Percentiles rank a stretch among this genome's conserved stretches.
Evolutionary conservation across 2,888 invertebrate genomes (phyloP).

Genomic region (Drosophila austrosaltans): DNA sequence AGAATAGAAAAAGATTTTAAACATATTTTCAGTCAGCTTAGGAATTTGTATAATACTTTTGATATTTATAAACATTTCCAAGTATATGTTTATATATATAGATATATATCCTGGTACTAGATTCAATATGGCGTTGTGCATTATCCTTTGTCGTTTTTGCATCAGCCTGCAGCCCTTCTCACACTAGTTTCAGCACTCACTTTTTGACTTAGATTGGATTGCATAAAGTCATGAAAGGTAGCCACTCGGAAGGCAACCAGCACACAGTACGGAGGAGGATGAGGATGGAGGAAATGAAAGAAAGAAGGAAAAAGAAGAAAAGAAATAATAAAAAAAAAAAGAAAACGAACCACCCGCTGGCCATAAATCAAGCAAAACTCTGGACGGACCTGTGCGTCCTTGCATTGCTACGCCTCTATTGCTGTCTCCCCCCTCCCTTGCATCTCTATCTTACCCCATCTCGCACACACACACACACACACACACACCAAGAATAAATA

Average conservation of each 20-base stretch:
- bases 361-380: conserved; percentile 60
- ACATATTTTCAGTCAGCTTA: no score
- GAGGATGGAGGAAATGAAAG: background rate
- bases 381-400: conserved; percentile 26
- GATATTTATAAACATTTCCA: no score
- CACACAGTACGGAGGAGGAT: conserved; percentile 3
- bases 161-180: background rate
- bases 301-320: no score
- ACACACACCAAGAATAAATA: conserved; percentile 39
- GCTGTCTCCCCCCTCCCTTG: background rate
- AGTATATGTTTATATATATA: background rate
- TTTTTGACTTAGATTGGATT: conserved; percentile 12
- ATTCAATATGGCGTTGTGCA: background rate
- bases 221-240: conserved; percentile 19
- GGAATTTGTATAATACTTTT: no score
- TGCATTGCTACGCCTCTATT: conserved; percentile 5
- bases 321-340: background rate
- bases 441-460: background rate
- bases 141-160: background rate
- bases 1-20: no score
- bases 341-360: conserved; percentile 32
- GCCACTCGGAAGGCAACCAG: conserved; percentile 3
- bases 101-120: background rate
- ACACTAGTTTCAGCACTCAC: background rate
- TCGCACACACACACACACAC: background rate